Evolutionary conservation across 2,888 invertebrate genomes (phyloP).

Genomic region (Neoitamus cyanurus): DNA sequence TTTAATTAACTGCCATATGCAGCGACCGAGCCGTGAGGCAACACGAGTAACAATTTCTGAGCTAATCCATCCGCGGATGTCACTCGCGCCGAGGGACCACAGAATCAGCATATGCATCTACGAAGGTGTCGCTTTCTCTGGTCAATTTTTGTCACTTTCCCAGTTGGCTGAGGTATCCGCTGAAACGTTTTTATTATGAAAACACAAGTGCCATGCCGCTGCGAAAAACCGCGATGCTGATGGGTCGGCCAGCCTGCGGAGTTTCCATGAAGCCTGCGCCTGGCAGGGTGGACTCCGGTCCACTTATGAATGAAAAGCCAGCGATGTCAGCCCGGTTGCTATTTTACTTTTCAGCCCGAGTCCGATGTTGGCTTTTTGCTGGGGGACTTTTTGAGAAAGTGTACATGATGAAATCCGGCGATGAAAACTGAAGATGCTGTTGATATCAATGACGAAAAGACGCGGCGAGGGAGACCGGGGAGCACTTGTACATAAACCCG

Average conservation of each 20-base stretch:
- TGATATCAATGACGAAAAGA: background rate
- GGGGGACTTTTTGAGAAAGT: constrained; percentile 32
- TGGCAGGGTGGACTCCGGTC: background rate
- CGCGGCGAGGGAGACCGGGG: background rate
- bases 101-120: background rate
- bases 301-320: background rate
- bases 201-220: background rate
- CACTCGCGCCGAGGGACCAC: background rate
- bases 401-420: constrained; percentile 38
- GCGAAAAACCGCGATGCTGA: background rate
- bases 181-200: background rate
- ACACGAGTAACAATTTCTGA: background rate
- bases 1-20: background rate
- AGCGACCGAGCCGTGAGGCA: background rate
- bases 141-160: constrained; percentile 22
- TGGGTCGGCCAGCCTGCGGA: background rate
- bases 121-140: constrained; percentile 31
- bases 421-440: constrained; percentile 44
- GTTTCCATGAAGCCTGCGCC: background rate
- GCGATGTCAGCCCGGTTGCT: background rate
- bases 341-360: background rate
- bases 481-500: constrained; percentile 27
- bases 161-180: background rate
- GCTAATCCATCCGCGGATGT: background rate
- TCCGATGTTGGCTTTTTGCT: background rate